phyloP scores from a whole-genome alignment of 2,797 vertebrate genomes.

The Acanthurus lineatus region DNA sequence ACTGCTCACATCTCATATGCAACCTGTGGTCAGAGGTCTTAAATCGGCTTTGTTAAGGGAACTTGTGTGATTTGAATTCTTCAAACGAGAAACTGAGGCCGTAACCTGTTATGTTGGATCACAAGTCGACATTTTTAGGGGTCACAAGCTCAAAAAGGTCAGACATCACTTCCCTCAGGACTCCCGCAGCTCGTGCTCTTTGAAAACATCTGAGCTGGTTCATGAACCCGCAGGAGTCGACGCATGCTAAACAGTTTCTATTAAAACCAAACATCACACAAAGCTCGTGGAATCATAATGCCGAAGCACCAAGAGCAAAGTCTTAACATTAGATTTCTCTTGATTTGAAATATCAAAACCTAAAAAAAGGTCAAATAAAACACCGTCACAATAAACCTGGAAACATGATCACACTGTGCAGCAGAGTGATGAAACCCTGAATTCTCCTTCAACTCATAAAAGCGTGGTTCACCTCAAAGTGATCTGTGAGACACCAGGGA shows the following conservation, averaged over 20 bases:
- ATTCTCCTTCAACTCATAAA: background rate
- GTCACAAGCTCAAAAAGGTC: background rate
- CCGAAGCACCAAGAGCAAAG: too few species aligned
- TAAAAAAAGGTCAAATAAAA: background rate
- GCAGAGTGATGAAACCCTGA: background rate
- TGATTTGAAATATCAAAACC: background rate
- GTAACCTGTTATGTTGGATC: background rate
- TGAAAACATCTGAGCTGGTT: background rate
- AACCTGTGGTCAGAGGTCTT: background rate
- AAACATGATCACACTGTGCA: background rate
- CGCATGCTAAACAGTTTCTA: background rate
- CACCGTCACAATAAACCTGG: too few species aligned
- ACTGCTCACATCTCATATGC: too few species aligned
- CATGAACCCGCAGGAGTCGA: background rate
- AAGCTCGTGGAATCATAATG: background rate
- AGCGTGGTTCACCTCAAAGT: background rate
- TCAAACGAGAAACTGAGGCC: background rate
- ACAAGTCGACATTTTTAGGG: background rate
- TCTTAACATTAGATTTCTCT: background rate
- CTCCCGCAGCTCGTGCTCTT: background rate
- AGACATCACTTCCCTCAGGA: background rate
- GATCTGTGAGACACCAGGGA: background rate
- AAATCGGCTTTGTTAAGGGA: background rate
- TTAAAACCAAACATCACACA: background rate
- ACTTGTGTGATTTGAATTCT: background rate